Conservation (phyloP, 2,888 invertebrate species). For the Tipula helvola region DNA sequence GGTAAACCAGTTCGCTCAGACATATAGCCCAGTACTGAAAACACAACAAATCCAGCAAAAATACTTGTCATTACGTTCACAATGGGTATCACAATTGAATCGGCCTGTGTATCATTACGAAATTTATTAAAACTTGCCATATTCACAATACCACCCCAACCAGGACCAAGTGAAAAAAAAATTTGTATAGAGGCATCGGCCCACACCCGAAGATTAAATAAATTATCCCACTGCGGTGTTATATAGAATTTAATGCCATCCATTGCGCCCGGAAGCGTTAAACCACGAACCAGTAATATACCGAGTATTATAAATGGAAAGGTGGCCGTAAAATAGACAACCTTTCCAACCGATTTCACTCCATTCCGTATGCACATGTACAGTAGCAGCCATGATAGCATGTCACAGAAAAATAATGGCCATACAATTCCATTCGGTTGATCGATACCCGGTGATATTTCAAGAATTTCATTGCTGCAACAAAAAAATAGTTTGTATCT, state of each 20-base stretch:
- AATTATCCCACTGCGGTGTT: constrained; percentile 63
- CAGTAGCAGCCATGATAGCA: constrained; percentile 66
- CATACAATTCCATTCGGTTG: constrained; percentile 67
- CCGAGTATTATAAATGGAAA: constrained; percentile 68
- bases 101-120: constrained; percentile 57
- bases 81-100: constrained; percentile 56
- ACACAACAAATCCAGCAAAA: constrained; percentile 68
- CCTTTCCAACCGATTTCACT: constrained; percentile 55
- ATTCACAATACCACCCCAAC: constrained; percentile 73
- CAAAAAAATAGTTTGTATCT: not conserved
- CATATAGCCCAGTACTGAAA: constrained; percentile 65
- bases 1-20: constrained; percentile 58
- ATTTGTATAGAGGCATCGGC: constrained; percentile 87
- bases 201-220: constrained; percentile 73
- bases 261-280: constrained; percentile 68
- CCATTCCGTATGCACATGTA: constrained; percentile 79
- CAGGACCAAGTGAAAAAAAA: constrained; percentile 81
- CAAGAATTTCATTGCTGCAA: constrained; percentile 63
- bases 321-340: constrained; percentile 75
- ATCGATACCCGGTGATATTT: constrained; percentile 59
- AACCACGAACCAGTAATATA: constrained; percentile 58
- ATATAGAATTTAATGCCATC: constrained; percentile 66
- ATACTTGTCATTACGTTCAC: constrained; percentile 64
- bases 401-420: constrained; percentile 62
- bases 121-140: constrained; percentile 77